Base-by-base conservation (phyloP, 2,113 vertebrate genomes). In the Scortum barcoo region DNA sequence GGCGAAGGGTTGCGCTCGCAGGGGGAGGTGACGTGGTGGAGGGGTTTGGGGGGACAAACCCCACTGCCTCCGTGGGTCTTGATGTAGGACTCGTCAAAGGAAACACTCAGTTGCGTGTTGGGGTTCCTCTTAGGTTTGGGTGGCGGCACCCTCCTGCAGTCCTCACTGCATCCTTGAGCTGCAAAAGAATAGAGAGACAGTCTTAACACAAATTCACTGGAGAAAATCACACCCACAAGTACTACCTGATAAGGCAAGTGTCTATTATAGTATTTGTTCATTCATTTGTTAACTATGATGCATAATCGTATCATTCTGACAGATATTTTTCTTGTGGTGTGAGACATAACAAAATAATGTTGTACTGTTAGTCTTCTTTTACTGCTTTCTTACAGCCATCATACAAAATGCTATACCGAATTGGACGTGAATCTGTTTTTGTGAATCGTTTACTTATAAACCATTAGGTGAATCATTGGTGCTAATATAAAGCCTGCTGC, bases 121-220 rank as follows among this genome's bases (percentile, higher is more conserved):
- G 98, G 98, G 69, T 99, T 99, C 80, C 98, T 95, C 89, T 99
- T 99, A 0, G 98, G 98, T 85, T 99, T 99, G 0, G 98, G 98
- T 54, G 98, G 98, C 28, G 98, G 98, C 72, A 99, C 96, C 93
- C 97, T 97, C 93, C 97, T 97, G 84, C 98, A 99, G 92, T 99
- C 98, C 81, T 99, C 98, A 60, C 97, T 97, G 93, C 97, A 97
- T 95, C 93, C 97, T 95, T 94, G 97, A 95, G 95, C 94, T 89
- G 88, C 96, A 96, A 79, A 46, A 30, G 17, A 40, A 87, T 5
- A 82, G 53, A 72, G 78, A 57, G 8, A 72, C 42, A 28, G 24
- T 57, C 33, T 56, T 33, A 42, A 65, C 19, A 68, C 28, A 50
- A n/a, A 54, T 24, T 8, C 36, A 58, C 4, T 44, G 28, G 10